These are phyloP conservation scores for Ctenopoma multispine DNA, from an alignment of 2,797 vertebrate genomes.

Conservation along the genomic window DNA sequence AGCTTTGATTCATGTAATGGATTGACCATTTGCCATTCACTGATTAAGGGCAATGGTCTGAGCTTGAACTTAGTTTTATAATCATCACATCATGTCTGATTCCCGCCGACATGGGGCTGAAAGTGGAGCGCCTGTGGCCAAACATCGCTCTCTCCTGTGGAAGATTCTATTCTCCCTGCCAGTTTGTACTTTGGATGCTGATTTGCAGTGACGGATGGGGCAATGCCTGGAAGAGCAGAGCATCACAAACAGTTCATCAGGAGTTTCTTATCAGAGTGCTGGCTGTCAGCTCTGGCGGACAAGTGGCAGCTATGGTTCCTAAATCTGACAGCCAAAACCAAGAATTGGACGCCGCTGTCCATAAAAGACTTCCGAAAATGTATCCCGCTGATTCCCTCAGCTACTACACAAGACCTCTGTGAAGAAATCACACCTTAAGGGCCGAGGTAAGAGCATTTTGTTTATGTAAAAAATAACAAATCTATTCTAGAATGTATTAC, in stretches of 20 bases:
- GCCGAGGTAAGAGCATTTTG: background rate
- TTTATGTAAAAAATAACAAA: conserved; percentile 1
- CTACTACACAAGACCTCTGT: conserved; percentile 9
- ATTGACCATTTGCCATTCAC: conserved; percentile 42
- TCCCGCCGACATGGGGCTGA: background rate
- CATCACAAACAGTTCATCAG: conserved; percentile 60
- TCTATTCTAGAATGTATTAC: conserved; percentile 1
- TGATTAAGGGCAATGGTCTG: conserved; percentile 42
- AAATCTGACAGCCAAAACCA: conserved; percentile 56
- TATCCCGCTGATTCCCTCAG: conserved; percentile 7
- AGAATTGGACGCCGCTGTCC: conserved; percentile 35
- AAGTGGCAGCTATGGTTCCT: conserved; percentile 46
- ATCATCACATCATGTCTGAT: conserved; percentile 34
- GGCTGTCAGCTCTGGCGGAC: conserved; percentile 41
- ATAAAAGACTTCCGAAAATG: conserved; percentile 34
- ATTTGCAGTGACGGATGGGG: conserved; percentile 59
- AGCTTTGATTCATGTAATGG: conserved; percentile 53
- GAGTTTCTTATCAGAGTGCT: conserved; percentile 50
- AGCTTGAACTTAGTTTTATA: conserved; percentile 38
- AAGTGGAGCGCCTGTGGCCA: conserved; percentile 13
- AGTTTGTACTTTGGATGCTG: conserved; percentile 31
- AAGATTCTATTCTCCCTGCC: conserved; percentile 46
- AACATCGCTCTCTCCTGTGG: conserved; percentile 12
- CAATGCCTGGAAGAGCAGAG: conserved; percentile 50
- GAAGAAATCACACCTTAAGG: conserved; percentile 3